Evolutionary conservation across 1,140 invertebrate species (phyloP).

Genomic region (Drosophila seguyi): DNA sequence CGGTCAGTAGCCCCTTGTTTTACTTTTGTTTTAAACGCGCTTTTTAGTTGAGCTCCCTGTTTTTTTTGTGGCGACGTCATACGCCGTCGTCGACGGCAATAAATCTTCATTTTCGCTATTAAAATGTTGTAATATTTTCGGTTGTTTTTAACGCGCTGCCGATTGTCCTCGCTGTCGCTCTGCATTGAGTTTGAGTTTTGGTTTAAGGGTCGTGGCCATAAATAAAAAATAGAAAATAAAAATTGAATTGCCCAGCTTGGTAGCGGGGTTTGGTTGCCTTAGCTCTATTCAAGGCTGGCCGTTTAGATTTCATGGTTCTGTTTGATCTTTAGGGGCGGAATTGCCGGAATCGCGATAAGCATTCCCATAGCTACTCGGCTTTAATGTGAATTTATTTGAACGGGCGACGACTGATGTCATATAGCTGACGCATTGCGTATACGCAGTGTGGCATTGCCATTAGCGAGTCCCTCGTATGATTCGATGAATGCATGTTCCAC

Average conservation of each 20-base stretch:
- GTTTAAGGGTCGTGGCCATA: conserved; percentile 50
- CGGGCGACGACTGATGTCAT: conserved; percentile 47
- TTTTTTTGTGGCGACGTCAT: conserved; percentile 56
- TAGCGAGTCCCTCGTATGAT: conserved; percentile 6
- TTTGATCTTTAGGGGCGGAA: conserved; percentile 63
- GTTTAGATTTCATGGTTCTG: conserved; percentile 63
- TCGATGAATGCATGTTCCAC: conserved; percentile 8
- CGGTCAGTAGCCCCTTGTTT: conserved; percentile 37
- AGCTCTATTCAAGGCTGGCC: conserved; percentile 29
- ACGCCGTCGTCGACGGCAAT: conserved; percentile 66
- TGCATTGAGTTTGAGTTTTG: conserved; percentile 59
- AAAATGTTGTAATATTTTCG: conserved; percentile 81
- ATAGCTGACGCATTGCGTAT: conserved; percentile 47
- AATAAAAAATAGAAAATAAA: conserved; percentile 70
- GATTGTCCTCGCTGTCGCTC: conserved; percentile 61
- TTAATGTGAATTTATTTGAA: conserved; percentile 29
- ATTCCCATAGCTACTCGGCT: conserved; percentile 24
- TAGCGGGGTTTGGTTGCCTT: conserved; percentile 19
- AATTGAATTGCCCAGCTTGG: conserved; percentile 57
- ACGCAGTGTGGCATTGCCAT: conserved; percentile 34
- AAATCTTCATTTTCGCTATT: conserved; percentile 82
- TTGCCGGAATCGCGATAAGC: conserved; percentile 40
- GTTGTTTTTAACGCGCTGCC: conserved; percentile 62
- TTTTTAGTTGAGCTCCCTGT: conserved; percentile 64
- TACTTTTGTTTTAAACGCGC: conserved; percentile 40